A percentile compares a stretch with the other conserved stretches of the same genome.
phyloP scores from a whole-genome alignment of 2,888 invertebrate species.

The Macrophya annulata region DNA sequence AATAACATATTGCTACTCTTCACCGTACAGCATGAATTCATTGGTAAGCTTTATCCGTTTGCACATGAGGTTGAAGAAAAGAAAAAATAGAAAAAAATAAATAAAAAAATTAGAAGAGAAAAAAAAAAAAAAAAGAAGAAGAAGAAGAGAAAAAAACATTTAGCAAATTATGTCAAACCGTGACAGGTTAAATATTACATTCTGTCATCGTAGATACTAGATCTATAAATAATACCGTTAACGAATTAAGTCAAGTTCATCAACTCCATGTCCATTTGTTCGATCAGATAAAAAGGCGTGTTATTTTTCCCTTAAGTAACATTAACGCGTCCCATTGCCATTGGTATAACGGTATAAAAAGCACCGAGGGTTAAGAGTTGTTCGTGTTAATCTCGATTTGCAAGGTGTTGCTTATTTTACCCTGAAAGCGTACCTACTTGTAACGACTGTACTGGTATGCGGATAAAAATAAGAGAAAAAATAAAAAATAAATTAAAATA shows the following conservation, averaged over 20 bases:
- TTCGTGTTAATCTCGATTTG: slow-evolving; percentile 50
- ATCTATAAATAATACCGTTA: slow-evolving; percentile 27
- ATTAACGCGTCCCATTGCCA: slow-evolving; percentile 23
- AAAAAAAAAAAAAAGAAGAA: too few relatives aligned
- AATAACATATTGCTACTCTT: slow-evolving; percentile 24
- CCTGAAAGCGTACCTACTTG: slow-evolving; percentile 27
- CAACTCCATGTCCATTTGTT: not conserved
- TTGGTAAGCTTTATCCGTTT: slow-evolving; percentile 38
- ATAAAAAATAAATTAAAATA: not conserved
- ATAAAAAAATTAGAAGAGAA: too few relatives aligned
- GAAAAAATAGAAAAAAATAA: too few relatives aligned
- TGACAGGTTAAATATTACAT: slow-evolving; percentile 32
- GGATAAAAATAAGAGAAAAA: not conserved
- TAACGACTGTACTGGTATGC: not conserved
- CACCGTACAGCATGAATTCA: slow-evolving; percentile 38
- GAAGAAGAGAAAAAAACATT: not conserved
- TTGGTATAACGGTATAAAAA: slow-evolving; percentile 6
- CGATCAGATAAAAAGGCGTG: slow-evolving; percentile 33
- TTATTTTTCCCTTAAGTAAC: slow-evolving; percentile 38
- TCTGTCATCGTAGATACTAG: not conserved
- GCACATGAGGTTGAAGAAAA: not conserved
- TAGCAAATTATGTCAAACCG: not conserved
- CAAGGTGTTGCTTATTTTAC: slow-evolving; percentile 7
- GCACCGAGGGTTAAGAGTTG: slow-evolving; percentile 40
- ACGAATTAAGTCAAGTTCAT: slow-evolving; percentile 8